Conservation (phyloP, 2,113 vertebrate species). For the Caranx melampygus region DNA sequence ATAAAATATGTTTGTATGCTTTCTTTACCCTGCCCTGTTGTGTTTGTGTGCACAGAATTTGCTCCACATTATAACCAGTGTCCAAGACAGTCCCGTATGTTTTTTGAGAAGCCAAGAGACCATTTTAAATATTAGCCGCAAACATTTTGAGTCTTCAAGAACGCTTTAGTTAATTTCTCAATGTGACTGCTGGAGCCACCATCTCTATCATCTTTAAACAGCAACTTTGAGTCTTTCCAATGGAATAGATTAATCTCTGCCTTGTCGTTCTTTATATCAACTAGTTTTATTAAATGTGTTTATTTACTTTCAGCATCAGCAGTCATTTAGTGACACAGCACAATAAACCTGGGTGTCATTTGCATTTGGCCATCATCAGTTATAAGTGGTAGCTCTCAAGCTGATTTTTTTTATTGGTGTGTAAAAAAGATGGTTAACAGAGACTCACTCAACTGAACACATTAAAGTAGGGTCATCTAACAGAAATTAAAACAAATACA, state of each 20-base stretch:
- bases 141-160: background rate
- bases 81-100: background rate
- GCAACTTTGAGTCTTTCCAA: background rate
- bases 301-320: background rate
- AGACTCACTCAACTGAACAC: background rate
- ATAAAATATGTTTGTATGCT: background rate
- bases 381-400: background rate
- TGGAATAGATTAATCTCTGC: background rate
- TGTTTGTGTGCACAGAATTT: background rate
- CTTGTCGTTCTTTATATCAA: background rate
- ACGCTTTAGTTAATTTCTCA: background rate
- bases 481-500: background rate
- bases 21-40: background rate
- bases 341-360: background rate
- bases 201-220: background rate
- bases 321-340: background rate
- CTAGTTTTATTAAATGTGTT: background rate
- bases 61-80: background rate
- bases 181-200: background rate
- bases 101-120: background rate
- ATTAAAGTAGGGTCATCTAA: background rate
- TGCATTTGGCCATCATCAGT: background rate
- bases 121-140: background rate
- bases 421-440: background rate
- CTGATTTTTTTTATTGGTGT: background rate